These are phyloP conservation scores for Cettia cetti DNA, from an alignment of 2,113 vertebrate genomes.

Conservation along the genomic window DNA sequence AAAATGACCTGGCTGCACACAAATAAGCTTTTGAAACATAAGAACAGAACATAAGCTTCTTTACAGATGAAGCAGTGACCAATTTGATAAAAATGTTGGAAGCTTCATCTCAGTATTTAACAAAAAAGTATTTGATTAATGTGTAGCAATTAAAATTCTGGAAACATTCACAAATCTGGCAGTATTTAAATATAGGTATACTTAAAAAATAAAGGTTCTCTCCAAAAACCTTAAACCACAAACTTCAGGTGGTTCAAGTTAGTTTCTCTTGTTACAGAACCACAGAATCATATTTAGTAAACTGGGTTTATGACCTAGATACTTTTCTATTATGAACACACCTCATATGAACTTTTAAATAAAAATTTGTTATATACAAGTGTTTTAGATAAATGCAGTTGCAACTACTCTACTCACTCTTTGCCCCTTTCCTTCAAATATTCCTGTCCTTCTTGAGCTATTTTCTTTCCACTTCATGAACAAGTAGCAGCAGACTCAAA, in stretches of 20 bases:
- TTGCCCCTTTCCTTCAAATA: neutral
- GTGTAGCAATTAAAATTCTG: neutral
- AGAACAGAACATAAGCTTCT: neutral
- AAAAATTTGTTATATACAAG: neutral
- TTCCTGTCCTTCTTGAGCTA: neutral
- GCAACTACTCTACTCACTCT: neutral
- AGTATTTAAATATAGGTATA: neutral
- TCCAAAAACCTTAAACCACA: neutral
- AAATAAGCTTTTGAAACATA: neutral
- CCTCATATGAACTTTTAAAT: neutral
- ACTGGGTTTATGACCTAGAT: neutral
- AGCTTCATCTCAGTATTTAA: neutral
- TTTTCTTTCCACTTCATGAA: neutral
- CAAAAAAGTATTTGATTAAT: neutral
- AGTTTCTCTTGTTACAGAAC: neutral
- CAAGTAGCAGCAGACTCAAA: slow-evolving; percentile 2
- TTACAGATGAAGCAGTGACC: neutral
- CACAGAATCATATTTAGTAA: neutral
- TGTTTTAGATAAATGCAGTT: neutral
- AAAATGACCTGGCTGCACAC: neutral
- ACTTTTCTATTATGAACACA: neutral
- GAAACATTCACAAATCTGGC: neutral
- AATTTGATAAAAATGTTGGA: neutral
- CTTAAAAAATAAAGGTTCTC: neutral
- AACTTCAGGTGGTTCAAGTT: neutral